Conservation (phyloP, 2,113 vertebrate genomes). For the Eptatretus burgeri region DNA sequence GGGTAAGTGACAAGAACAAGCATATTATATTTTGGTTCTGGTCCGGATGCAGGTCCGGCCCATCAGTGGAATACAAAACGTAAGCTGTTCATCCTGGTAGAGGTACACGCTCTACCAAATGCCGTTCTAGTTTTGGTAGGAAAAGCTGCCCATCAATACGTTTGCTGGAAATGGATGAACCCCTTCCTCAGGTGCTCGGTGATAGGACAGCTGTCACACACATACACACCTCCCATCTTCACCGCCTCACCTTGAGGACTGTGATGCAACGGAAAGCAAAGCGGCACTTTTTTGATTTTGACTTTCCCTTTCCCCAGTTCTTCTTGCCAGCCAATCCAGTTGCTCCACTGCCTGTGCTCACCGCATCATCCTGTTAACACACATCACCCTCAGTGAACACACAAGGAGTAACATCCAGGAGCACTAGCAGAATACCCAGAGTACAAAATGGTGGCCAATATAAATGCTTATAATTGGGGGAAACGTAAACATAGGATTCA, state of each 20-base stretch:
- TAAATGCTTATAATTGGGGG: too few species aligned
- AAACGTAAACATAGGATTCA: too few species aligned
- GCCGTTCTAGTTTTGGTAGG: background rate
- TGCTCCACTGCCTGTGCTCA: constrained; percentile 72
- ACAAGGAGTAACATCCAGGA: too few species aligned
- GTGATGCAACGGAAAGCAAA: constrained; percentile 96
- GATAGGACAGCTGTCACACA: background rate
- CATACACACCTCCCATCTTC: background rate
- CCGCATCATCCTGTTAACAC: constrained; percentile 41
- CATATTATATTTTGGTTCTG: too few species aligned
- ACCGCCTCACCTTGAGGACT: constrained; percentile 45
- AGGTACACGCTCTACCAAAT: too few species aligned
- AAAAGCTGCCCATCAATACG: background rate
- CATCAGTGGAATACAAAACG: too few species aligned
- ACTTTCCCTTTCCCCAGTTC: constrained; percentile 94
- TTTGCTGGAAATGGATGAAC: background rate
- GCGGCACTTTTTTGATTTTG: constrained; percentile 98
- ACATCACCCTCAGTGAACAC: too few species aligned
- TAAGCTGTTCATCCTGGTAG: too few species aligned
- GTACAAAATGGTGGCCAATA: too few species aligned
- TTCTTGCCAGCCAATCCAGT: constrained; percentile 80
- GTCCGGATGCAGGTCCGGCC: too few species aligned
- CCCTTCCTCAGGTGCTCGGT: background rate
- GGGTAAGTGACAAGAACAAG: too few species aligned
- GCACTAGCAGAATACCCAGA: too few species aligned